Conservation (phyloP, 2,113 vertebrate species). For the Aplodontia rufa region DNA sequence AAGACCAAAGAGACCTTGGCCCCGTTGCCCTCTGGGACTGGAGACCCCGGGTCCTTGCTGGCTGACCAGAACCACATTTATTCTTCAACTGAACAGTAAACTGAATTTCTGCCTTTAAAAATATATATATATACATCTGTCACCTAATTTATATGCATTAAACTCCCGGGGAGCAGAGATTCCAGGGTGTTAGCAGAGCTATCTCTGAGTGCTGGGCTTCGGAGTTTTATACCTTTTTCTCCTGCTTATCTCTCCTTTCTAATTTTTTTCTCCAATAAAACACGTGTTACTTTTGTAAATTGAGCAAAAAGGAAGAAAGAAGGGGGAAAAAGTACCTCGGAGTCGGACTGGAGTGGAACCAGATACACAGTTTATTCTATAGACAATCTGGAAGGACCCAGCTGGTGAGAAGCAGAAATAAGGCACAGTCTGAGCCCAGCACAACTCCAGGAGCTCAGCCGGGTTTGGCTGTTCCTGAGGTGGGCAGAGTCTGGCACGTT, state of each 20-base stretch:
- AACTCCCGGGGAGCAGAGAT: not conserved
- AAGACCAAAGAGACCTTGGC: not conserved
- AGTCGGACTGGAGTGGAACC: not conserved
- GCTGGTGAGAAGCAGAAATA: not conserved
- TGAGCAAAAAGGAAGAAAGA: not conserved
- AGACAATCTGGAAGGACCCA: not conserved
- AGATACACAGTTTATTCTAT: not conserved
- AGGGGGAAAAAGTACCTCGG: not conserved
- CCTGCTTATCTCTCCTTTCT: conserved; percentile 49
- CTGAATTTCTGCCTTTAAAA: not conserved
- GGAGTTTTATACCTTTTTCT: not conserved
- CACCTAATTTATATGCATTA: conserved; percentile 64
- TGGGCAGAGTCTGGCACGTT: fast-evolving
- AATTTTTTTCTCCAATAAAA: conserved; percentile 59
- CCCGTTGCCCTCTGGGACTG: not conserved
- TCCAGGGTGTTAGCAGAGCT: not conserved
- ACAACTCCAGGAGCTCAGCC: not conserved
- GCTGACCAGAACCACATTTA: not conserved
- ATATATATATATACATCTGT: not conserved
- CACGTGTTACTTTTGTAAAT: conserved; percentile 49
- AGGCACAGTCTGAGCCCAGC: not conserved
- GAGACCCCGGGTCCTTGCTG: not conserved
- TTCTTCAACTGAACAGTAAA: not conserved
- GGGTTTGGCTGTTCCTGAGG: not conserved
- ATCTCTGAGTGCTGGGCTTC: not conserved